These are phyloP conservation scores for Alcedo quadribrachys DNA, from an alignment of 2,797 vertebrate species.

Conservation along the genomic window DNA sequence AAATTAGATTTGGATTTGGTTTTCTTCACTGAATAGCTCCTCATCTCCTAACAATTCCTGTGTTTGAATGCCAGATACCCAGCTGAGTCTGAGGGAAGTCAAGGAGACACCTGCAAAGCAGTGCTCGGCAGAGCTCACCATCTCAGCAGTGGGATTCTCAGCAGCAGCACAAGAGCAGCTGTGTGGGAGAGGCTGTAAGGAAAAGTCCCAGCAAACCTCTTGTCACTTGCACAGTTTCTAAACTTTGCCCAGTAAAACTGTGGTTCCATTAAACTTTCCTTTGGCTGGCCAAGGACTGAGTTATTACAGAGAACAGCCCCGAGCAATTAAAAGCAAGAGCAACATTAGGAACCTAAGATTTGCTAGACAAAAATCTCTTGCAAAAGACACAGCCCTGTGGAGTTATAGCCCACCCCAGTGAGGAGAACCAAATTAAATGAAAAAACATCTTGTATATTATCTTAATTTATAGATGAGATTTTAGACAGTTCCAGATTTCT, in stretches of 20 bases:
- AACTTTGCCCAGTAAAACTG: slow-evolving; percentile 33
- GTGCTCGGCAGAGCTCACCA: background rate
- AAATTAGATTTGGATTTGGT: background rate
- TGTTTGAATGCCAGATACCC: background rate
- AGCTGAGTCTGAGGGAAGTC: background rate
- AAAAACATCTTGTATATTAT: slow-evolving; percentile 69
- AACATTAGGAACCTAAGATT: slow-evolving; percentile 12
- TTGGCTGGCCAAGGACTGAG: slow-evolving; percentile 13
- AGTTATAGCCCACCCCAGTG: slow-evolving; percentile 40
- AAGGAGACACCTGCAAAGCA: background rate
- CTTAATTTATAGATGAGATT: slow-evolving; percentile 62
- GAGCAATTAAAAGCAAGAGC: slow-evolving; percentile 48
- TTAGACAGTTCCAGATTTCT: slow-evolving; percentile 69
- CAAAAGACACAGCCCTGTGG: background rate
- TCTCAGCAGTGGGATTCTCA: background rate
- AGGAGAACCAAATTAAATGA: slow-evolving; percentile 51
- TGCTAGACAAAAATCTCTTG: slow-evolving; percentile 26
- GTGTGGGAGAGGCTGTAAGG: rapidly evolving
- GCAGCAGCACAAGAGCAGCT: background rate
- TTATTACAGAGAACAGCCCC: slow-evolving; percentile 6
- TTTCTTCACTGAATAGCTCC: background rate
- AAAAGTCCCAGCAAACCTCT: slow-evolving; percentile 18
- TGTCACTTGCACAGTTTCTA: background rate
- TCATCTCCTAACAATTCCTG: background rate
- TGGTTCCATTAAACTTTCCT: slow-evolving; percentile 41